These are phyloP conservation scores for Corythornis leucogaster DNA, from an alignment of 2,797 vertebrate species.

Conservation along the genomic window DNA sequence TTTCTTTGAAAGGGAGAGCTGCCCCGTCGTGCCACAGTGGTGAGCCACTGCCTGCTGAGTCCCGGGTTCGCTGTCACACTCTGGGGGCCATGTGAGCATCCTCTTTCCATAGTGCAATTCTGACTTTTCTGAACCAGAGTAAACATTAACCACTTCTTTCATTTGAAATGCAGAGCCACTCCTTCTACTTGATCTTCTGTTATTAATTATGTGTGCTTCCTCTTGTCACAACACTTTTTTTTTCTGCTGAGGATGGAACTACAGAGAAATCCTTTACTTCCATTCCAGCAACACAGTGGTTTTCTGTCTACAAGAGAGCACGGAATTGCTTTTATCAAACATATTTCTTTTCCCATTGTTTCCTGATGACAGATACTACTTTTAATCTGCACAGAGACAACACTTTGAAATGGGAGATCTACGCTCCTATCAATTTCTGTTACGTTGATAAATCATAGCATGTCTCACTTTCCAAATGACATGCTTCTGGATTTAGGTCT, in stretches of 20 bases:
- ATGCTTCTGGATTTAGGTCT: conserved; percentile 39
- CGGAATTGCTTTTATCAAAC: conserved; percentile 26
- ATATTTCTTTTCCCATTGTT: conserved; percentile 36
- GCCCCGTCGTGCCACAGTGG: neutral
- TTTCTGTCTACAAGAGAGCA: neutral
- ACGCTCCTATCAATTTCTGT: conserved; percentile 16
- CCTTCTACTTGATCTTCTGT: conserved; percentile 34
- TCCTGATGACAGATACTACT: conserved; percentile 56
- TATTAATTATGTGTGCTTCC: conserved; percentile 30
- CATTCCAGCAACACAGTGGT: neutral
- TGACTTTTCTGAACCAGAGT: neutral
- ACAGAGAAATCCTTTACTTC: neutral
- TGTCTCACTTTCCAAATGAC: conserved; percentile 51
- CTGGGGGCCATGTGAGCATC: neutral
- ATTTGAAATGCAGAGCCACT: neutral
- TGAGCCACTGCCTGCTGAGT: neutral
- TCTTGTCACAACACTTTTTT: neutral
- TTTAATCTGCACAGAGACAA: conserved; percentile 32
- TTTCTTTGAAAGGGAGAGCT: conserved; percentile 11
- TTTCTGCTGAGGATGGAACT: neutral
- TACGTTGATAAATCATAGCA: conserved; percentile 44
- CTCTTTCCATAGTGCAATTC: neutral
- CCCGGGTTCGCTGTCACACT: neutral
- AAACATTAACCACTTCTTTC: neutral
- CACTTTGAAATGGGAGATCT: conserved; percentile 26